Evolutionary conservation across 2,888 invertebrate genomes (phyloP).

Genomic region (Aethes cnicana): DNA sequence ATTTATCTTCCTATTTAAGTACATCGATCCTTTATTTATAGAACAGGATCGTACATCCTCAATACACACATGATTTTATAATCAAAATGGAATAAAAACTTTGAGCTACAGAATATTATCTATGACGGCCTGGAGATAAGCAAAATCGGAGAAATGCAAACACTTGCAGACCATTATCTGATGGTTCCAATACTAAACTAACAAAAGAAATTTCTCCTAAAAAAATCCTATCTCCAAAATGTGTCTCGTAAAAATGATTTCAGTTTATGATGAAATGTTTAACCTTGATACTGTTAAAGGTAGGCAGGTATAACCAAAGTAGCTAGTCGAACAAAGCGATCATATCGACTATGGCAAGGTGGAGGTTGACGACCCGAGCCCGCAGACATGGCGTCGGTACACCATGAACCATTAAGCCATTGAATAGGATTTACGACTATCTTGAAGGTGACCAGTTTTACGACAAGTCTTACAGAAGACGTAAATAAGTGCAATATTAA

Average conservation of each 20-base stretch:
- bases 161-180: slow-evolving; percentile 13
- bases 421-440: neutral
- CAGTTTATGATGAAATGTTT: slow-evolving; percentile 1
- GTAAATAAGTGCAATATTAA: neutral
- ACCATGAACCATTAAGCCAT: slow-evolving; percentile 59
- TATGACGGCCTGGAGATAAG: no score
- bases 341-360: slow-evolving; percentile 62
- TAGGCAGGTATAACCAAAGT: slow-evolving; percentile 48
- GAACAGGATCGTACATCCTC: slow-evolving; percentile 11
- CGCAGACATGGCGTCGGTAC: slow-evolving; percentile 71
- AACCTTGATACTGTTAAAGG: slow-evolving; percentile 21
- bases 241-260: neutral
- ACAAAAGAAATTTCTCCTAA: slow-evolving; percentile 6
- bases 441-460: slow-evolving; percentile 1
- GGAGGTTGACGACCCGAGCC: slow-evolving; percentile 59
- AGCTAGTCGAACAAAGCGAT: slow-evolving; percentile 59
- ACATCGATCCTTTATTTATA: slow-evolving; percentile 6
- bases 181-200: slow-evolving; percentile 19
- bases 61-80: slow-evolving; percentile 3
- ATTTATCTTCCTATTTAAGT: slow-evolving; percentile 14
- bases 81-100: slow-evolving; percentile 1
- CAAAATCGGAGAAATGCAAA: slow-evolving; percentile 17
- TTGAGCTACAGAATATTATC: no score
- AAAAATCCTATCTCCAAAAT: neutral
- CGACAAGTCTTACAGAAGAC: neutral